Base-by-base conservation (phyloP, 92 coral and sea anemone genomes). In the Desmophyllum pertusum region DNA sequence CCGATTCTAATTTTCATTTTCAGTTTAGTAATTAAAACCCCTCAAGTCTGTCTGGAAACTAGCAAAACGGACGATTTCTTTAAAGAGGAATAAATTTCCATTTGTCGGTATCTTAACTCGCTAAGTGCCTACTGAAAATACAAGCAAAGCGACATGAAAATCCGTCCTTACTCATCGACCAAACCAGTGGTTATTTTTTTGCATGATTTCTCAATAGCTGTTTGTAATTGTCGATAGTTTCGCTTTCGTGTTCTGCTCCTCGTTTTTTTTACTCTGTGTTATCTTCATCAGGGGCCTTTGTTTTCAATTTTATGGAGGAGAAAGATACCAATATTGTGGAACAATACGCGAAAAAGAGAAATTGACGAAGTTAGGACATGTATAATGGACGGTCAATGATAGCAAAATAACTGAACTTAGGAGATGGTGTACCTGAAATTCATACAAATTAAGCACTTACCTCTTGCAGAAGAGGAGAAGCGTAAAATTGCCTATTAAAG, bases 401-500 rank as follows among this genome's bases (percentile, higher is more conserved):
- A 21, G 72, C 3, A 37, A 36, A 36, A 37, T 35, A 35, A 35
- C 2, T 21, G 27, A n/a, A 30, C 15, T 9, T 3, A 35, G 27
- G 19, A 50, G 39, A 36, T 6, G 2, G 39, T 52, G 43, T 36
- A 50, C 18, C 64, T 21, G n/a, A 35, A 17, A 36, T 31, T 1
- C 39, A 9, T 17, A 48, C 37, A 51, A 31, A 29, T 10, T n/a
- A n/a, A 29, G 51, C 37, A 40, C 86, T 82, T 82, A 82, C 86
- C 86, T 82, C 72, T 42, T 14, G 10, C 17, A 6, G 43, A 21
- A 30, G 38, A 25, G 17, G 40, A 19, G 43, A 61, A 71, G 43
- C 45, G 39, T 40, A 57, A 71, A 57, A 82, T 82, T n/a, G 38
- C 72, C 86, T 82, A 59, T 50, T 38, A 40, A 36, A 71, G 35